A percentile compares a stretch with the other conserved stretches of the same genome.
phyloP scores from a whole-genome alignment of 2,888 invertebrate genomes.

The Andrena fulva region DNA sequence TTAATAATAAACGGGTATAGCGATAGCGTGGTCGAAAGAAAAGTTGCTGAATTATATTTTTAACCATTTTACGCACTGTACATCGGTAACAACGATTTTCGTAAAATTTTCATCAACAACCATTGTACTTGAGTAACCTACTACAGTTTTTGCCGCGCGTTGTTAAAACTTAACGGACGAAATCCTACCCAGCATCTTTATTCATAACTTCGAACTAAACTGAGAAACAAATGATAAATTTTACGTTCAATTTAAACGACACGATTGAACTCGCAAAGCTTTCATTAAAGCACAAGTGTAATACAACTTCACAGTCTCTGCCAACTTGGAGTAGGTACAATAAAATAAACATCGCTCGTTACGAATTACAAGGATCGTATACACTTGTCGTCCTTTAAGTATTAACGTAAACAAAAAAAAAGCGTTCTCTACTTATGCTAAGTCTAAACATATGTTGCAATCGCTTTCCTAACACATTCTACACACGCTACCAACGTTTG shows the following conservation, averaged over 20 bases:
- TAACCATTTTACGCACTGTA: conserved; percentile 33
- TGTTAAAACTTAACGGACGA: conserved; percentile 37
- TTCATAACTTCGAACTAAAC: background rate
- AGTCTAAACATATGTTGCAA: conserved; percentile 22
- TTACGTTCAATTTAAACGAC: background rate
- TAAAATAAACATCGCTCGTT: background rate
- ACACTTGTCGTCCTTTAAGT: conserved; percentile 28
- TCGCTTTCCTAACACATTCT: conserved; percentile 22
- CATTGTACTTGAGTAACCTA: conserved; percentile 5
- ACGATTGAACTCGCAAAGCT: background rate
- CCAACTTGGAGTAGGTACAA: background rate
- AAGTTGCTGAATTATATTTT: background rate
- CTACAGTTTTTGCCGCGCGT: background rate
- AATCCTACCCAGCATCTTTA: background rate
- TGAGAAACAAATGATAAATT: background rate
- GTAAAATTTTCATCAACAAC: conserved; percentile 15
- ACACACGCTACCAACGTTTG: conserved; percentile 16
- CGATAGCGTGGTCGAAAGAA: background rate
- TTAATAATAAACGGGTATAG: background rate
- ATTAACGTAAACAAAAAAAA: conserved; percentile 19
- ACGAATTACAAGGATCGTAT: background rate
- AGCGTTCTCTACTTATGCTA: conserved; percentile 29
- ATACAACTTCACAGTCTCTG: background rate
- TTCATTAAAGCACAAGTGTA: background rate
- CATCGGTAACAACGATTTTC: conserved; percentile 35